These are phyloP conservation scores for Notothenia coriiceps DNA, from an alignment of 2,113 vertebrate genomes.

Conservation along the genomic window DNA sequence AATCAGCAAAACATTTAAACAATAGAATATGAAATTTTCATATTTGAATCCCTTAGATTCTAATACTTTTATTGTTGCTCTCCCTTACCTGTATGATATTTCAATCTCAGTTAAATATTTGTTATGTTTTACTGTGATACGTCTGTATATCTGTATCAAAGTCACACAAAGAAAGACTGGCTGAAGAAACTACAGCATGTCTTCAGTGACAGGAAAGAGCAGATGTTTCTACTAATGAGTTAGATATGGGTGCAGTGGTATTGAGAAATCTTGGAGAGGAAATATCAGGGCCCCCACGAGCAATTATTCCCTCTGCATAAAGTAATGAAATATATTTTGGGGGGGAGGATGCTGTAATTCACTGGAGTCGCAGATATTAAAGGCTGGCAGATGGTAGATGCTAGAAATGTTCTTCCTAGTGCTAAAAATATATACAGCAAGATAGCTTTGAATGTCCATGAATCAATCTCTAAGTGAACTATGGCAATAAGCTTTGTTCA, in stretches of 20 bases:
- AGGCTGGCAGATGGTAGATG: conserved; percentile 56
- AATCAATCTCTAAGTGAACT: conserved; percentile 24
- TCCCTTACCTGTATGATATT: not conserved
- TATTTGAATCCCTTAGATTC: not conserved
- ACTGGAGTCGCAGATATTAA: conserved; percentile 56
- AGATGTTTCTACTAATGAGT: conserved; percentile 74
- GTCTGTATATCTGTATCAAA: conserved; percentile 18
- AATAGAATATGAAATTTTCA: not conserved
- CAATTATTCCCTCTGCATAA: conserved; percentile 65
- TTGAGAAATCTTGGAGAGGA: conserved; percentile 48
- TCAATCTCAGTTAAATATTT: not conserved
- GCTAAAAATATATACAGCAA: conserved; percentile 46
- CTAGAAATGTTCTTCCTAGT: conserved; percentile 14
- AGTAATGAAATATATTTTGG: conserved; percentile 46
- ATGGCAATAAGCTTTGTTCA: conserved; percentile 20
- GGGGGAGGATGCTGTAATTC: conserved; percentile 32
- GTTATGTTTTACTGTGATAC: not conserved
- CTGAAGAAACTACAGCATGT: conserved; percentile 29
- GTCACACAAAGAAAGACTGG: conserved; percentile 27
- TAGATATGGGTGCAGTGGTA: conserved; percentile 54
- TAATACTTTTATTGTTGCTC: not conserved
- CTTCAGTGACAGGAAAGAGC: conserved; percentile 39
- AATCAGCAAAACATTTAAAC: conserved; percentile 2
- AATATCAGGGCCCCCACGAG: conserved; percentile 59
- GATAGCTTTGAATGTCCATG: conserved; percentile 41